Conservation (phyloP, 2,797 vertebrate species). For the Diceros bicornis region DNA sequence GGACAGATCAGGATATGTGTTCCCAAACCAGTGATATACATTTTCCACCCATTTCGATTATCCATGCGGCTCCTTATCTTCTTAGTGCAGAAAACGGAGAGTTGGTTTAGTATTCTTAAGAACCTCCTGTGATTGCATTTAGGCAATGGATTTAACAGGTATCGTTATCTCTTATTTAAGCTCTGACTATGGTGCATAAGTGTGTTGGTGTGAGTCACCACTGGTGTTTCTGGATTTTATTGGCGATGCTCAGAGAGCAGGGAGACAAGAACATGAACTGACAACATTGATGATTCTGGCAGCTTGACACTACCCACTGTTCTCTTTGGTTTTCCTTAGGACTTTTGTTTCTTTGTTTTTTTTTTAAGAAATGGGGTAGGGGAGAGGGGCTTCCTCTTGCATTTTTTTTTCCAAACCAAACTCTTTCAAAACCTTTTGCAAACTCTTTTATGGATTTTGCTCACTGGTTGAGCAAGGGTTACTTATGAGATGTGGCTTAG, state of each 20-base stretch:
- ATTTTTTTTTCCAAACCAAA: constrained; percentile 4
- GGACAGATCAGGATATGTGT: background rate
- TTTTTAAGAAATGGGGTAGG: background rate
- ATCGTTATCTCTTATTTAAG: background rate
- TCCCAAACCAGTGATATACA: background rate
- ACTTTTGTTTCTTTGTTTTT: background rate
- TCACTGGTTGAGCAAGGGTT: constrained; percentile 9
- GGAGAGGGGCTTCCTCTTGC: background rate
- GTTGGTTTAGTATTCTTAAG: background rate
- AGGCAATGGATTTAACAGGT: constrained; percentile 1
- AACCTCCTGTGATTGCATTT: background rate
- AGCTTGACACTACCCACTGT: background rate
- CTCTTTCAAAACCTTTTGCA: constrained; percentile 6
- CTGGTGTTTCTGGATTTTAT: constrained; percentile 24
- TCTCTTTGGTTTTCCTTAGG: background rate
- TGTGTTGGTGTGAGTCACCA: background rate
- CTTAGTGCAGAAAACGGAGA: constrained; percentile 56
- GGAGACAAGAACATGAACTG: background rate
- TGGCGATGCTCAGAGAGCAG: background rate
- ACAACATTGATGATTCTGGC: background rate
- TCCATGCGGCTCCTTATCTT: constrained; percentile 30
- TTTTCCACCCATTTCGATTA: constrained; percentile 61
- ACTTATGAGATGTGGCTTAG: constrained; percentile 28
- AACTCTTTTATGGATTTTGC: constrained; percentile 26
- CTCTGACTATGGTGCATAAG: background rate